Percentiles rank a stretch among this genome's conserved stretches.
These are phyloP conservation scores for Branchellion lobata DNA, from an alignment of 2,888 invertebrate species.

Conservation along the genomic window DNA sequence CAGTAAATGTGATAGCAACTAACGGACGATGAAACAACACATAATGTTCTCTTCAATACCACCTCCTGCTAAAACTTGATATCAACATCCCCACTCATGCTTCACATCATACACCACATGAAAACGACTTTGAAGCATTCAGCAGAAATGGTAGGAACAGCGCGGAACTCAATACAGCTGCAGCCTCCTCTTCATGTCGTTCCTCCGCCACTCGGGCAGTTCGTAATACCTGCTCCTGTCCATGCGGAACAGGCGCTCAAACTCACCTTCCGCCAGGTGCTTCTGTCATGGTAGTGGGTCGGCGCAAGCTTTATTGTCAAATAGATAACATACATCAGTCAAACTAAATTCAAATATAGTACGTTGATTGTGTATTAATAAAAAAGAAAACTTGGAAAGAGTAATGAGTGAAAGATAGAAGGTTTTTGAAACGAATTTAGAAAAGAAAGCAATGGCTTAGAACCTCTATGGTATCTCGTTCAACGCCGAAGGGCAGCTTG, in stretches of 20 bases:
- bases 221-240: constrained; percentile 18
- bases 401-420: no score
- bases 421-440: neutral
- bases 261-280: constrained; percentile 31
- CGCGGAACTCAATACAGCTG: neutral
- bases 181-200: constrained; percentile 32
- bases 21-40: no score
- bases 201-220: constrained; percentile 39
- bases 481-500: constrained; percentile 35
- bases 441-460: neutral
- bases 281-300: neutral
- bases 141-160: no score
- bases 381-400: no score
- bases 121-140: no score
- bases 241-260: constrained; percentile 22
- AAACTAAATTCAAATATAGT: neutral
- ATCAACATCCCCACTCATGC: no score
- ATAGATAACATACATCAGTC: neutral
- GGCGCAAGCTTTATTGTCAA: neutral
- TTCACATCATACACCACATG: no score
- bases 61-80: no score
- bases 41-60: no score
- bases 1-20: no score
- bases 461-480: constrained; percentile 33
- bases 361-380: no score